Evolutionary conservation across 2,113 vertebrate species (phyloP).

Genomic region (Panurus biarmicus): DNA sequence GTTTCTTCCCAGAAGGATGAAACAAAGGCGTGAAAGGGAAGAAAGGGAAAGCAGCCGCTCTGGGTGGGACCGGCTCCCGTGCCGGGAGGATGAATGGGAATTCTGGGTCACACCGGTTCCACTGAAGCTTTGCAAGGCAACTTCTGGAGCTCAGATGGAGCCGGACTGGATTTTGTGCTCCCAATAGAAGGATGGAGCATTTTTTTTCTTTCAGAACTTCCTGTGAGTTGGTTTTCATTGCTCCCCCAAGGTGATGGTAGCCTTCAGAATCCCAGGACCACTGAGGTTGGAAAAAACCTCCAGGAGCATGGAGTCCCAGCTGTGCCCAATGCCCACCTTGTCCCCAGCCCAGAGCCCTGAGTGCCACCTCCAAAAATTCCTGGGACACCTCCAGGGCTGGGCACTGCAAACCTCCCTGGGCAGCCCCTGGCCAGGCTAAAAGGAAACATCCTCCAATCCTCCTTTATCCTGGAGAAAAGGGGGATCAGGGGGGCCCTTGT

Average conservation of each 20-base stretch:
- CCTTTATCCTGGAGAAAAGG: background rate
- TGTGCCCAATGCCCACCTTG: background rate
- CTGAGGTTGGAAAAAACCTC: background rate
- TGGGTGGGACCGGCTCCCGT: background rate
- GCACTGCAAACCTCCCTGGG: background rate
- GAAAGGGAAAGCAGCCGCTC: background rate
- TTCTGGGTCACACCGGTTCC: background rate
- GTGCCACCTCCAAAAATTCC: background rate
- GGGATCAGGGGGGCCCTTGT: background rate
- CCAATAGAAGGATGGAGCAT: fast-evolving
- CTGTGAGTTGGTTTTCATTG: background rate
- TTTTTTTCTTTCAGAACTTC: background rate
- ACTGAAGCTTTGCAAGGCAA: background rate
- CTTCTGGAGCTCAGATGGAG: background rate
- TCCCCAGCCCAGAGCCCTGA: background rate
- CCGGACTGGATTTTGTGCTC: background rate
- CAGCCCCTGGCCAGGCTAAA: background rate
- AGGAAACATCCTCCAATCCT: background rate
- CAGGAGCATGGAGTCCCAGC: fast-evolving
- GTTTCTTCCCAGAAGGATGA: background rate
- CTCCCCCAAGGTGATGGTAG: background rate
- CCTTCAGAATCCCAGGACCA: background rate
- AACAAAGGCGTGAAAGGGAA: background rate
- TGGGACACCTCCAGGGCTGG: background rate
- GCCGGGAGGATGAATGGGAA: background rate